These are phyloP conservation scores for Mesoclemmys tuberculata DNA, from an alignment of 2,113 vertebrate genomes.

Conservation along the genomic window DNA sequence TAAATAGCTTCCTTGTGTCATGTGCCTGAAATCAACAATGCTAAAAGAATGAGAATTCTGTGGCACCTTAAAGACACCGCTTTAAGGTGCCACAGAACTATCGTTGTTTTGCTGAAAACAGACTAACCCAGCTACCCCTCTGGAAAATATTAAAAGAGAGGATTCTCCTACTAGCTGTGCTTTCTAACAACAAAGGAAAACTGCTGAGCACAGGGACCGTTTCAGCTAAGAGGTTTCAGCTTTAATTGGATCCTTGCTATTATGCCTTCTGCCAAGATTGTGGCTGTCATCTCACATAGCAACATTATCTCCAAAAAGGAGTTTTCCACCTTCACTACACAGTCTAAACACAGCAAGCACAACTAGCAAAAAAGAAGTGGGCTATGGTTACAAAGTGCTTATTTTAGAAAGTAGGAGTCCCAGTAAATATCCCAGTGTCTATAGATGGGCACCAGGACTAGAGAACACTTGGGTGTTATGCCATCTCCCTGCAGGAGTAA, in stretches of 20 bases:
- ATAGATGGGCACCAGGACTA: not conserved
- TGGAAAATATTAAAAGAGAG: not conserved
- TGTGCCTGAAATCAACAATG: not conserved
- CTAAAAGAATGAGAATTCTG: not conserved
- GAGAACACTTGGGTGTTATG: not conserved
- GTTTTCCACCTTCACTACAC: not conserved
- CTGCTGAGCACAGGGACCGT: not conserved
- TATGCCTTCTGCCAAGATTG: not conserved
- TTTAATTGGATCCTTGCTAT: not conserved
- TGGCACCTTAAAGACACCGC: no score
- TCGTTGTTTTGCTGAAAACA: no score
- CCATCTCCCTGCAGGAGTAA: not conserved
- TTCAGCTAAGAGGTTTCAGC: not conserved
- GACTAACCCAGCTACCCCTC: no score
- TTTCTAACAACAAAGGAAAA: not conserved
- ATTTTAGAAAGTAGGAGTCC: constrained; percentile 4
- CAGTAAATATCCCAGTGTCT: not conserved
- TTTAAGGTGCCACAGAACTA: no score
- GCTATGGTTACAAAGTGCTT: not conserved
- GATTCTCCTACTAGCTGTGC: not conserved
- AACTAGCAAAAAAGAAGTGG: not conserved
- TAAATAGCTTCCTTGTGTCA: not conserved
- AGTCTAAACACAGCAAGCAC: constrained; percentile 13
- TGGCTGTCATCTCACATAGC: not conserved
- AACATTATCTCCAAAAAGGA: not conserved